phyloP scores from a whole-genome alignment of 1,140 invertebrate genomes.

The Tenebrio molitor region DNA sequence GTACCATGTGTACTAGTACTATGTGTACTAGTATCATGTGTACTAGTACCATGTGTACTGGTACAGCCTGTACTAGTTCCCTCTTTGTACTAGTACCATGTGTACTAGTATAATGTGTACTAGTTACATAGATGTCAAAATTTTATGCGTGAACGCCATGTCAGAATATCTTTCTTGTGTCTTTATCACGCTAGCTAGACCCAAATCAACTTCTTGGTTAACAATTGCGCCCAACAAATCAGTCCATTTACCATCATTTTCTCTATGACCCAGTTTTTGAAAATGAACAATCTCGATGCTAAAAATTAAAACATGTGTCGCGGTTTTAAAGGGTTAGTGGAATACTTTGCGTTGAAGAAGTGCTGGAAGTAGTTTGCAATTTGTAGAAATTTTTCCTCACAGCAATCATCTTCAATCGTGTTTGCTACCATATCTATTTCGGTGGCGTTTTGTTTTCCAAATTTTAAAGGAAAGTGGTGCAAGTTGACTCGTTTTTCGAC shows the following conservation, averaged over 20 bases:
- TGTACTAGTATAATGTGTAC: no score
- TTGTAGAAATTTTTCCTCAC: slow-evolving; percentile 65
- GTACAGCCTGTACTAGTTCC: no score
- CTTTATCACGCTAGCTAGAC: slow-evolving; percentile 72
- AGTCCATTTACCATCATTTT: slow-evolving; percentile 72
- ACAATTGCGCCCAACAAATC: slow-evolving; percentile 73
- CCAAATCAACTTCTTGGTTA: slow-evolving; percentile 71
- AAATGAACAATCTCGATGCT: slow-evolving; percentile 68
- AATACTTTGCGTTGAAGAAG: slow-evolving; percentile 67
- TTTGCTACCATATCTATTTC: slow-evolving; percentile 53
- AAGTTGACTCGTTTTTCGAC: slow-evolving; percentile 65
- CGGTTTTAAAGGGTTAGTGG: slow-evolving; percentile 25
- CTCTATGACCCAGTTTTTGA: slow-evolving; percentile 70
- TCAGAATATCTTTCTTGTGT: slow-evolving; percentile 69
- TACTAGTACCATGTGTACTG: no score
- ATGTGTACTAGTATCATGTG: no score
- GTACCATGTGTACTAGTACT: no score
- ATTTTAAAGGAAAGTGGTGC: slow-evolving; percentile 64
- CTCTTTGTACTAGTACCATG: no score
- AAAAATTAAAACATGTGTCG: slow-evolving; percentile 49
- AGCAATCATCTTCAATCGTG: slow-evolving; percentile 49
- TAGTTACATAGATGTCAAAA: slow-evolving; percentile 52
- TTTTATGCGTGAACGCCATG: slow-evolving; percentile 69
- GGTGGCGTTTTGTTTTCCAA: slow-evolving; percentile 66
- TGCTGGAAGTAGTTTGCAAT: slow-evolving; percentile 65